phyloP scores from a whole-genome alignment of 2,797 vertebrate species.

The Melanotaenia trifasciata region DNA sequence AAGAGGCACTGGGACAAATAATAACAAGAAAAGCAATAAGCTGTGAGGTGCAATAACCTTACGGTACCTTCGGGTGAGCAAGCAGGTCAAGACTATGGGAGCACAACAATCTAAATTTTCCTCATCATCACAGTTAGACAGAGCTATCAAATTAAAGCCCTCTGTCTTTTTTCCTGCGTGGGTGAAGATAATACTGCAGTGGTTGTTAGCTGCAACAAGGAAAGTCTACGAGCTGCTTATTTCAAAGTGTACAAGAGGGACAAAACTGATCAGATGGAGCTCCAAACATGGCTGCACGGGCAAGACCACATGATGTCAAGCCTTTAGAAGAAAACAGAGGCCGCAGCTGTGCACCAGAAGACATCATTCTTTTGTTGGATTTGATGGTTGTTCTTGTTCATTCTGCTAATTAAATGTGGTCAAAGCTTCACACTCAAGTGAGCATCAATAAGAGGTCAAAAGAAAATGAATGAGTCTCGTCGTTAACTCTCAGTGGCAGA shows the following conservation, averaged over 20 bases:
- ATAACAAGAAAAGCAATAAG: conserved; percentile 72
- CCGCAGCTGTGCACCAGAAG: conserved; percentile 7
- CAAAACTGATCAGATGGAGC: neutral
- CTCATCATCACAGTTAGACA: conserved; percentile 35
- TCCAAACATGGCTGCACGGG: neutral
- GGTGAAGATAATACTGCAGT: conserved; percentile 23
- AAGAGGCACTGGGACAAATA: conserved; percentile 50
- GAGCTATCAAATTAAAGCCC: conserved; percentile 54
- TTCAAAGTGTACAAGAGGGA: conserved; percentile 11
- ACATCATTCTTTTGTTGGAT: neutral
- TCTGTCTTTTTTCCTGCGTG: conserved; percentile 11
- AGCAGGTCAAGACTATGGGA: conserved; percentile 26
- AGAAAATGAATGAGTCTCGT: neutral
- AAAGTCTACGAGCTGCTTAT: conserved; percentile 4
- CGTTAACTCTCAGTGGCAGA: neutral
- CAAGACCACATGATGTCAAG: neutral
- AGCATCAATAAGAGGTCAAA: conserved; percentile 13
- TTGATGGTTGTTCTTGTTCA: neutral
- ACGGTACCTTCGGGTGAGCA: conserved; percentile 39
- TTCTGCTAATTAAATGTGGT: conserved; percentile 16
- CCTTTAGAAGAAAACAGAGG: neutral
- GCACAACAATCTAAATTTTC: conserved; percentile 49
- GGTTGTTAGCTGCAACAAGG: conserved; percentile 17
- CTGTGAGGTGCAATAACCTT: conserved; percentile 67
- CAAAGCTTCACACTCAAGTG: conserved; percentile 3